Conservation (phyloP, 2,888 invertebrate species). For the Steromphala cineraria region DNA sequence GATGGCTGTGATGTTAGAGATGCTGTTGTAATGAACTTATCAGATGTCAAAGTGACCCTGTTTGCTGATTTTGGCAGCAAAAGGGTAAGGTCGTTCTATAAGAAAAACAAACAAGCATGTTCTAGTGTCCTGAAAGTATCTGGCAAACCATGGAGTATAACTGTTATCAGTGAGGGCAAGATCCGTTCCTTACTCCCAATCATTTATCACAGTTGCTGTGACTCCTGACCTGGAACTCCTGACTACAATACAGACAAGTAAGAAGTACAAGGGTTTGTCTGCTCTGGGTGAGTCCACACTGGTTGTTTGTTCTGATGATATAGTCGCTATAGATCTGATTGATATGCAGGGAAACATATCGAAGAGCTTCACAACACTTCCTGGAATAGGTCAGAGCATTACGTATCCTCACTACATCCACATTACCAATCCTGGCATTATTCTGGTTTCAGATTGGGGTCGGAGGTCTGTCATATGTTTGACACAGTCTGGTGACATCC, state of each 20-base stretch:
- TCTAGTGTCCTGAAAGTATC: too few relatives aligned
- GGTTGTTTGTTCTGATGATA: neutral
- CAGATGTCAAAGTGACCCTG: neutral
- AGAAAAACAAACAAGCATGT: too few relatives aligned
- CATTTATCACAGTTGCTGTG: neutral
- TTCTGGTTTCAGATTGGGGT: neutral
- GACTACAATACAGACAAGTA: too few relatives aligned
- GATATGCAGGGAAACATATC: neutral
- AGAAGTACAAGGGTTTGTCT: too few relatives aligned
- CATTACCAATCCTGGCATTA: neutral
- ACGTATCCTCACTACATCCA: neutral
- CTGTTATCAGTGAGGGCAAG: neutral
- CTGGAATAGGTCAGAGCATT: neutral
- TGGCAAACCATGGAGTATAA: too few relatives aligned
- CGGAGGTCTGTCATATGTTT: neutral
- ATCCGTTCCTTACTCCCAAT: neutral
- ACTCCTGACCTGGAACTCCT: too few relatives aligned
- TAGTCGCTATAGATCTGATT: neutral
- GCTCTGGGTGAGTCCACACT: neutral
- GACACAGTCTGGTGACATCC: neutral
- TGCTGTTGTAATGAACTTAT: too few relatives aligned
- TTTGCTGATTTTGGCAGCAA: neutral
- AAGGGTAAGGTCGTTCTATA: too few relatives aligned
- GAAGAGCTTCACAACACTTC: neutral
- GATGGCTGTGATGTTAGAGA: too few relatives aligned